These are phyloP conservation scores for Druceiella hillmani DNA, from an alignment of 2,888 invertebrate genomes.

Conservation along the genomic window DNA sequence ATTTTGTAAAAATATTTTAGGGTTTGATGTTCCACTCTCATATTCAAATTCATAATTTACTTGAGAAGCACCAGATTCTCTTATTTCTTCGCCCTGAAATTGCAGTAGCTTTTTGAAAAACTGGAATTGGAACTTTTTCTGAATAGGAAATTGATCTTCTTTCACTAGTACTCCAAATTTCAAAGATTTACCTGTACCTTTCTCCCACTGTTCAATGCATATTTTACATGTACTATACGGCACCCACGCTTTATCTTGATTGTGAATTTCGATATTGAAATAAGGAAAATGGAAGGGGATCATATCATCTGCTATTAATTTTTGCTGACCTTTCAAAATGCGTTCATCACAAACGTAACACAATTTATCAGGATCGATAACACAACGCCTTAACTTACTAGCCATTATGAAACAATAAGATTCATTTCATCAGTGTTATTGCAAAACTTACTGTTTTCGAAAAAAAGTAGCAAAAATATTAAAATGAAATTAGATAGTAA, in stretches of 20 bases:
- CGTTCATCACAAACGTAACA: constrained; percentile 7
- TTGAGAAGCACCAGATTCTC: too few species aligned
- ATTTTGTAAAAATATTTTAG: too few species aligned
- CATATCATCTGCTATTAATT: constrained; percentile 5
- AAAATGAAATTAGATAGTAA: too few species aligned
- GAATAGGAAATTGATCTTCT: constrained; percentile 12
- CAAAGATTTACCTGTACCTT: constrained; percentile 8
- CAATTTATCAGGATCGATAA: constrained; percentile 9
- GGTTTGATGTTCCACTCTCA: too few species aligned
- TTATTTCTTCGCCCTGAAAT: too few species aligned
- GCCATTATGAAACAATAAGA: background rate
- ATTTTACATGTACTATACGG: constrained; percentile 11
- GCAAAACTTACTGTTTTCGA: too few species aligned
- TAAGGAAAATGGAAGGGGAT: constrained; percentile 8
- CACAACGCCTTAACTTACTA: constrained; percentile 9
- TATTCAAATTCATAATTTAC: too few species aligned
- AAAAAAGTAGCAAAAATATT: too few species aligned
- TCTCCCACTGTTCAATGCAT: constrained; percentile 10
- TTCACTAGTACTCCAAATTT: constrained; percentile 12
- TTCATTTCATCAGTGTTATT: too few species aligned
- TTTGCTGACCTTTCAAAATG: constrained; percentile 10
- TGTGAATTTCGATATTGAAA: constrained; percentile 9
- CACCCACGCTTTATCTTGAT: constrained; percentile 11
- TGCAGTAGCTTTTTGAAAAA: too few species aligned
- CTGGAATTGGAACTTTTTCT: too few species aligned